A percentile compares a stretch with the other conserved stretches of the same genome.
phyloP scores from a whole-genome alignment of 2,888 invertebrate species.

The Argyresthia albistria region DNA sequence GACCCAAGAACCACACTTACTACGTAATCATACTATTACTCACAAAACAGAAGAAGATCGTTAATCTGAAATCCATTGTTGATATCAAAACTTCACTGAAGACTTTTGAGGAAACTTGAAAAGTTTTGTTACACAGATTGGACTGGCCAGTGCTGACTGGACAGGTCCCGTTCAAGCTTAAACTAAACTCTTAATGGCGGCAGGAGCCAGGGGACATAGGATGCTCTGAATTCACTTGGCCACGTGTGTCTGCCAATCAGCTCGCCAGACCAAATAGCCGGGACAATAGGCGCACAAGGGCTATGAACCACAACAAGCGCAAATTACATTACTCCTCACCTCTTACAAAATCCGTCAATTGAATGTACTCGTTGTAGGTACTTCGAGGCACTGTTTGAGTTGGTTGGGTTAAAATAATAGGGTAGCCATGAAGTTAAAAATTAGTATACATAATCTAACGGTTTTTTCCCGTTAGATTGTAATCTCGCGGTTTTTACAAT shows the following conservation, averaged over 20 bases:
- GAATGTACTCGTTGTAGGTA: background rate
- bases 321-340: background rate
- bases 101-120: background rate
- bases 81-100: background rate
- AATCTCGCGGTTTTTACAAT: too few relatives aligned
- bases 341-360: background rate
- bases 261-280: conserved; percentile 12
- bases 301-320: conserved; percentile 10
- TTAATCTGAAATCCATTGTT: conserved; percentile 34
- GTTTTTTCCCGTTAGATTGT: too few relatives aligned
- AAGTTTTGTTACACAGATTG: background rate
- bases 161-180: conserved; percentile 4
- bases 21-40: conserved; percentile 19
- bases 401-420: too few relatives aligned
- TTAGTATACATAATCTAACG: too few relatives aligned
- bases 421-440: too few relatives aligned
- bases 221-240: conserved; percentile 36
- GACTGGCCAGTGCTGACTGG: background rate
- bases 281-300: conserved; percentile 34
- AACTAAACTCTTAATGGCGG: conserved; percentile 33
- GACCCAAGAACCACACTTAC: too few relatives aligned
- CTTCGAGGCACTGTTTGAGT: background rate
- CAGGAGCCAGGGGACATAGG: conserved; percentile 35
- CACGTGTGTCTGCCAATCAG: conserved; percentile 34
- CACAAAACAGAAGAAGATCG: conserved; percentile 32